Base-by-base conservation (phyloP, 2,797 vertebrate genomes). In the Potorous gilbertii region DNA sequence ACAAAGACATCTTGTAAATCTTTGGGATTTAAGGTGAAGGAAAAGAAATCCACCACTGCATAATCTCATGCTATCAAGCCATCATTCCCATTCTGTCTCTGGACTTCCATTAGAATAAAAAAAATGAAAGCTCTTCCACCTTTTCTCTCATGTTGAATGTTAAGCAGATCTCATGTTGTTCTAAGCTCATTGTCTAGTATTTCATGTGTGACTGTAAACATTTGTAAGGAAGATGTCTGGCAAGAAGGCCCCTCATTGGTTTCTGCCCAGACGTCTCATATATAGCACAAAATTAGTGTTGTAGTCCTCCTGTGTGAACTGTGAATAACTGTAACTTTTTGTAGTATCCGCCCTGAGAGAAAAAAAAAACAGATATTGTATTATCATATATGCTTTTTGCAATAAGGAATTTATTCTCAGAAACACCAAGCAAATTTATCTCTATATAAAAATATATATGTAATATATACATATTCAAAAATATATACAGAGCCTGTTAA, bases 401-500 rank as follows among this genome's bases (percentile, higher is more conserved):
- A 99, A 99, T 99, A 99, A 99, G 98, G 98, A 87, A 98, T 98
- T 98, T 99, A 98, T 98, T 98, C 98, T 98, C 98, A 98, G 98
- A 99, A 87, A 99, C 98, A 98, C 98, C 98, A 98, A 99, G 99
- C 98, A 99, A 99, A 99, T 99, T 98, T 99, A 99, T 99, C 98
- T 99, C 98, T 99, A 99, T 99, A 99, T 99, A 98, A 99, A 99
- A 98, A 98, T 98, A 98, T 99, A 99, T 99, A 99, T 99, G 99
- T 99, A 99, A 99, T 99, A 99, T 99, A 99, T 98, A 97, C 98
- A 98, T 98, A 99, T 98, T 99, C 98, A 99, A 99, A 99, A 99
- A 99, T 99, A 99, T 99, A 99, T 99, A 99, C 99, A 99, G 99
- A 99, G 99, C 99, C 99, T 99, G 99, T 99, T 99, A 99, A 99